phyloP scores from a whole-genome alignment of 2,888 invertebrate genomes.

The Lagria hirta region DNA sequence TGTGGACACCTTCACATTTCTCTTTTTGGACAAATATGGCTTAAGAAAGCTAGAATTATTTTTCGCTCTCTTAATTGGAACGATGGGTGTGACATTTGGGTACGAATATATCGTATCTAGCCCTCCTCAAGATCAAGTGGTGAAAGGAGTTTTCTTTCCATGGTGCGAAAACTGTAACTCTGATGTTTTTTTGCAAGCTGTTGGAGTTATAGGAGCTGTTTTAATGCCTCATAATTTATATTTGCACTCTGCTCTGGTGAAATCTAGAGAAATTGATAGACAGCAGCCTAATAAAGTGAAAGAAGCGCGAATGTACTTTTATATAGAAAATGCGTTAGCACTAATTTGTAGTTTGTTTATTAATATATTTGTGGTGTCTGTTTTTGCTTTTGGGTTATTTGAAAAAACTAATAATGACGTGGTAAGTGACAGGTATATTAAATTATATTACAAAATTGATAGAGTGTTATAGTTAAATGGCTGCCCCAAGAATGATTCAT shows the following conservation, averaged over 20 bases:
- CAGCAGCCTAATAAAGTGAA: slow-evolving; percentile 66
- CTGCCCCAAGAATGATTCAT: slow-evolving; percentile 23
- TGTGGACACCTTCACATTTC: slow-evolving; percentile 82
- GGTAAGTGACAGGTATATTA: slow-evolving; percentile 62
- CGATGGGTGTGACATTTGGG: slow-evolving; percentile 87
- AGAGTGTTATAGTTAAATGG: slow-evolving; percentile 19
- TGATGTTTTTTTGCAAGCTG: slow-evolving; percentile 68
- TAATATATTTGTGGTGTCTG: slow-evolving; percentile 83
- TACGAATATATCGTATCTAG: slow-evolving; percentile 76
- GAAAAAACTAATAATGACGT: slow-evolving; percentile 68
- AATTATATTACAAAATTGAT: slow-evolving; percentile 7
- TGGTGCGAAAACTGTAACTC: slow-evolving; percentile 72
- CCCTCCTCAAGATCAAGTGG: slow-evolving; percentile 68
- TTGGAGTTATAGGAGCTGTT: slow-evolving; percentile 79
- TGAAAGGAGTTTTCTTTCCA: slow-evolving; percentile 76
- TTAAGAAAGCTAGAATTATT: slow-evolving; percentile 78
- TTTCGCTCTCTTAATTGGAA: slow-evolving; percentile 76
- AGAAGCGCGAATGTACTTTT: slow-evolving; percentile 84
- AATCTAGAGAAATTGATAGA: slow-evolving; percentile 80
- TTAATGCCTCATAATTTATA: slow-evolving; percentile 93
- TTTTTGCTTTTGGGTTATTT: slow-evolving; percentile 81
- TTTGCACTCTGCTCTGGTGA: slow-evolving; percentile 84
- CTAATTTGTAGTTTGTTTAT: slow-evolving; percentile 80
- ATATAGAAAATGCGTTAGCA: slow-evolving; percentile 75
- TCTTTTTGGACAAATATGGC: slow-evolving; percentile 82